A percentile compares a stretch with the other conserved stretches of the same genome.
These are phyloP conservation scores for Eustalomyia histrio DNA, from an alignment of 2,888 invertebrate genomes.

Conservation along the genomic window DNA sequence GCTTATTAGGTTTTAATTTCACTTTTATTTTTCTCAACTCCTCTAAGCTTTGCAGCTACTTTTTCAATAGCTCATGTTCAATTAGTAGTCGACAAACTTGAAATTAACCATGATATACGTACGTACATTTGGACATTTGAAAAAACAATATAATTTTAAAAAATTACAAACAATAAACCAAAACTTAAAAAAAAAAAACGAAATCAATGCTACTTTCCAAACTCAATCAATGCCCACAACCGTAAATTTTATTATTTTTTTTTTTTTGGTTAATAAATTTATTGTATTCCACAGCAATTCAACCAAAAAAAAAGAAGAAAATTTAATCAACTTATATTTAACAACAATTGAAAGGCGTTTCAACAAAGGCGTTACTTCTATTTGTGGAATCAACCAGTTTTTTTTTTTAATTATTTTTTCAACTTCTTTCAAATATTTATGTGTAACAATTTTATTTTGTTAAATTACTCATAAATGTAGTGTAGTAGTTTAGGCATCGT, in stretches of 20 bases:
- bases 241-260: not conserved
- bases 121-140: no score
- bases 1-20: constrained; percentile 20
- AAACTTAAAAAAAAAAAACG: not conserved
- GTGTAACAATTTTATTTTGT: not conserved
- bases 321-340: constrained; percentile 12
- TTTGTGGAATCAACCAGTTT: constrained; percentile 28
- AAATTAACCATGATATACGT: constrained; percentile 11
- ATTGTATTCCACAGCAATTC: not conserved
- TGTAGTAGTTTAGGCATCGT: not conserved
- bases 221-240: constrained; percentile 24
- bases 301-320: constrained; percentile 17
- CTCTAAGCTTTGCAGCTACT: not conserved
- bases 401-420: constrained; percentile 3
- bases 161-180: constrained; percentile 6
- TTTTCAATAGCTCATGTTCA: not conserved
- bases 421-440: not conserved
- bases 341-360: constrained; percentile 47
- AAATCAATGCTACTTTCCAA: constrained; percentile 45
- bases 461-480: constrained; percentile 8
- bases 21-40: constrained; percentile 26
- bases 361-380: constrained; percentile 35
- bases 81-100: constrained; percentile 25
- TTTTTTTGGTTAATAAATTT: constrained; percentile 14
- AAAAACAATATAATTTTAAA: not conserved